These are phyloP conservation scores for Telmatochromis sp. DNA, from an alignment of 2,113 vertebrate species.

Conservation along the genomic window DNA sequence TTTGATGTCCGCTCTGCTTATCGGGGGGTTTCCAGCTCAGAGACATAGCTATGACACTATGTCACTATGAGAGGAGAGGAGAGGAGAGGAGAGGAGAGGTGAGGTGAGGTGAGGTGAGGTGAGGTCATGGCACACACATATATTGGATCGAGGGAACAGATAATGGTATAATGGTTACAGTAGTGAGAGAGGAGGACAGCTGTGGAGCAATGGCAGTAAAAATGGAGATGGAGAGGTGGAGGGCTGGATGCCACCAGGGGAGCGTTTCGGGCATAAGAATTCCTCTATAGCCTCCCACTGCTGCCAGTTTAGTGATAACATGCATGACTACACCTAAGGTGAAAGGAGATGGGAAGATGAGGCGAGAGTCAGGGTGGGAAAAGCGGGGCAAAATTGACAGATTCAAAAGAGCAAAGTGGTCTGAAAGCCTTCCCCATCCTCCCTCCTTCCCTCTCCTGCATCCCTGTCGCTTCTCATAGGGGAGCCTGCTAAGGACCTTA, in stretches of 20 bases:
- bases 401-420: slow-evolving; percentile 53
- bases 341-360: slow-evolving; percentile 48
- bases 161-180: slow-evolving; percentile 38
- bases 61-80: background rate
- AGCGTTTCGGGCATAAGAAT: slow-evolving; percentile 30
- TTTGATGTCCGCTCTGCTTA: slow-evolving; percentile 38
- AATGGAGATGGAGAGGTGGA: slow-evolving; percentile 38
- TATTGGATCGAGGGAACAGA: slow-evolving; percentile 1
- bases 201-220: slow-evolving; percentile 28
- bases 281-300: slow-evolving; percentile 42
- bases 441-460: background rate
- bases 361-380: slow-evolving; percentile 22
- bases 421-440: slow-evolving; percentile 45
- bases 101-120: accelerated
- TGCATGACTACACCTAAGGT: slow-evolving; percentile 52
- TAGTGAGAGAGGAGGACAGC: slow-evolving; percentile 32
- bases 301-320: slow-evolving; percentile 62
- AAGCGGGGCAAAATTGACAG: slow-evolving; percentile 41
- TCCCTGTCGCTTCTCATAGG: background rate
- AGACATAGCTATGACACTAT: background rate
- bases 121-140: background rate
- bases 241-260: slow-evolving; percentile 26
- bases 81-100: accelerated
- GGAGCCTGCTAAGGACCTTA: slow-evolving; percentile 37
- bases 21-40: slow-evolving; percentile 25